A percentile compares a stretch with the other conserved stretches of the same genome.
Conservation (phyloP, 2,113 vertebrate genomes). For the Sapajus apella region DNA sequence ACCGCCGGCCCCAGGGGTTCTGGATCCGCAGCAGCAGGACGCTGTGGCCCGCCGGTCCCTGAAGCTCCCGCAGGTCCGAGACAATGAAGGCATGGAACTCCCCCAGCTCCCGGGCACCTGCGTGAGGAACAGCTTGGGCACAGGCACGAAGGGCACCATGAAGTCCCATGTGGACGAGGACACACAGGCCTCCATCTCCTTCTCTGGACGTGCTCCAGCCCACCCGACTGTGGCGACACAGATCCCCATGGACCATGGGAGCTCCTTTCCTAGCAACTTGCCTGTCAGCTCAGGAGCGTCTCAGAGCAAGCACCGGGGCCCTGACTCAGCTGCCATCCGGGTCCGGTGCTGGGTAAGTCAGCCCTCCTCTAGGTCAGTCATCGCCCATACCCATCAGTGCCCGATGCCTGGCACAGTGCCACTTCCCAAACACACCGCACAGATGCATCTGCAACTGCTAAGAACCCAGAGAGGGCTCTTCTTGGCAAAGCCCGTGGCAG, state of each 20-base stretch:
- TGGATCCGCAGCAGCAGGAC: slow-evolving; percentile 90
- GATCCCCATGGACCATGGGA: not conserved
- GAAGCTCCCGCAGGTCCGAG: slow-evolving; percentile 88
- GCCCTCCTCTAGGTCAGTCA: not conserved
- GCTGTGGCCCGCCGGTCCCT: slow-evolving; percentile 76
- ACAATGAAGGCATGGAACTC: slow-evolving; percentile 94
- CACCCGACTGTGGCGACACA: accelerated
- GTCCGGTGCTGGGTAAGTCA: too few relatives aligned
- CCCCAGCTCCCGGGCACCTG: slow-evolving; percentile 88
- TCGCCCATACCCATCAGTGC: accelerated
- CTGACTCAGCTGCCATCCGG: accelerated
- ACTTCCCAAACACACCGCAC: not conserved
- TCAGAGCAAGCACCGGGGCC: too few relatives aligned
- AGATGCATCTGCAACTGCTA: not conserved
- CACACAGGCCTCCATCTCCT: accelerated
- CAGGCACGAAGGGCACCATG: not conserved
- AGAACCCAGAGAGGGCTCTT: not conserved
- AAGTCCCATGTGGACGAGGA: accelerated
- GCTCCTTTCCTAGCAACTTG: too few relatives aligned
- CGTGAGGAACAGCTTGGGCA: not conserved
- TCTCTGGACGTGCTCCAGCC: accelerated
- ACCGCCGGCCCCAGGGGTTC: slow-evolving; percentile 96
- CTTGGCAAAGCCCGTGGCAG: not conserved
- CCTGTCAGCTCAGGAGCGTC: not conserved
- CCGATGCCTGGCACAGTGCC: accelerated